A percentile compares a stretch with the other conserved stretches of the same genome.
phyloP scores from a whole-genome alignment of 2,888 invertebrate species.

The Nomada ruficornis region DNA sequence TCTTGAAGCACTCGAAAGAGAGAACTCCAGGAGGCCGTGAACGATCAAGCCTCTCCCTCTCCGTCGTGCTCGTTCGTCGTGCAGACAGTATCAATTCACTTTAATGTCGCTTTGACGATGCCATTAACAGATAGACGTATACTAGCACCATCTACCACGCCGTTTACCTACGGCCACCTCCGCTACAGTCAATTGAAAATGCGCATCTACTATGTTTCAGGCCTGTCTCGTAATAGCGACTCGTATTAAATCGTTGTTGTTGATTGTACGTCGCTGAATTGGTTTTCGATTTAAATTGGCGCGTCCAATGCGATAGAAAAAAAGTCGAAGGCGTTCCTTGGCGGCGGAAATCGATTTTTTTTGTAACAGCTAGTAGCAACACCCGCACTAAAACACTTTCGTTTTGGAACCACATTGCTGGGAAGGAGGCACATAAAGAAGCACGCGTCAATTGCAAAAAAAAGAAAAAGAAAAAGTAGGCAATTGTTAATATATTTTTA shows the following conservation, averaged over 20 bases:
- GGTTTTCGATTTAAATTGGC: conserved; percentile 7
- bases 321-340: too few species aligned
- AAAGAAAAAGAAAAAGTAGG: too few species aligned
- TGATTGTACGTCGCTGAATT: conserved; percentile 8
- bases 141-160: conserved; percentile 38
- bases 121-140: conserved; percentile 62
- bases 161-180: conserved; percentile 54
- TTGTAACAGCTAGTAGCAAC: too few species aligned
- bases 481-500: too few species aligned
- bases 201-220: conserved; percentile 32
- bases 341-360: too few species aligned
- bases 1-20: conserved; percentile 53
- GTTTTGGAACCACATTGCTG: too few species aligned
- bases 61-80: conserved; percentile 6
- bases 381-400: too few species aligned
- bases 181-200: conserved; percentile 48
- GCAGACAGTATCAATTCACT: conserved; percentile 65
- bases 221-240: conserved; percentile 1
- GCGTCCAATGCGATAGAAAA: background rate
- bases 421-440: too few species aligned
- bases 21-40: conserved; percentile 55
- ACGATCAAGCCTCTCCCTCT: conserved; percentile 61
- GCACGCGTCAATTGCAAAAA: too few species aligned
- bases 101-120: conserved; percentile 67
- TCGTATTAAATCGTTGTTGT: conserved; percentile 1